Conservation (phyloP, 2,113 vertebrate species). For the Dryoscopus gambensis region DNA sequence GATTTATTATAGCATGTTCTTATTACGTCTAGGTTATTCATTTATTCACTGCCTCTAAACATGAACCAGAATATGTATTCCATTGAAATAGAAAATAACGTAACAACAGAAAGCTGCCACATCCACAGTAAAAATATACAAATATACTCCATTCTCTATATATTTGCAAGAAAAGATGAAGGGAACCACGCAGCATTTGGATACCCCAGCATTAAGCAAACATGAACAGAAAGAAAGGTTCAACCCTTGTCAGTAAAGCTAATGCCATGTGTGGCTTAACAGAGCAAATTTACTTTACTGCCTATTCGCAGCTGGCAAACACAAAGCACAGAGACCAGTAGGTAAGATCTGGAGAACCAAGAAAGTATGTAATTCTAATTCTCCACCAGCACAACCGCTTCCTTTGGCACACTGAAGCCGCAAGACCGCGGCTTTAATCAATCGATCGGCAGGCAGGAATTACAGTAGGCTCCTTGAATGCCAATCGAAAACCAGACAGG, state of each 20-base stretch:
- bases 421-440: neutral
- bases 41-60: neutral
- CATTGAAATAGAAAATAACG: neutral
- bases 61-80: neutral
- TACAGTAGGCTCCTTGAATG: neutral
- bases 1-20: neutral
- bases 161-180: neutral
- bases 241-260: neutral
- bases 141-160: neutral
- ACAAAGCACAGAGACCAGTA: neutral
- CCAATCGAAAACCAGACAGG: slow-evolving; percentile 35
- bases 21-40: neutral
- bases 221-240: neutral
- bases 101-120: neutral
- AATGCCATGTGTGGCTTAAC: neutral
- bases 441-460: neutral
- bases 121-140: neutral
- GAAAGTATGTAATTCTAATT: neutral
- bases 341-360: neutral
- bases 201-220: neutral
- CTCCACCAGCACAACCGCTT: neutral
- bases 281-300: neutral
- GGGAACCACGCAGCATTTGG: neutral
- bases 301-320: neutral
- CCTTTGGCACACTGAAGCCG: neutral